These are phyloP conservation scores for Siderastrea radians DNA, from an alignment of 92 coral and sea anemone genomes.

Conservation along the genomic window DNA sequence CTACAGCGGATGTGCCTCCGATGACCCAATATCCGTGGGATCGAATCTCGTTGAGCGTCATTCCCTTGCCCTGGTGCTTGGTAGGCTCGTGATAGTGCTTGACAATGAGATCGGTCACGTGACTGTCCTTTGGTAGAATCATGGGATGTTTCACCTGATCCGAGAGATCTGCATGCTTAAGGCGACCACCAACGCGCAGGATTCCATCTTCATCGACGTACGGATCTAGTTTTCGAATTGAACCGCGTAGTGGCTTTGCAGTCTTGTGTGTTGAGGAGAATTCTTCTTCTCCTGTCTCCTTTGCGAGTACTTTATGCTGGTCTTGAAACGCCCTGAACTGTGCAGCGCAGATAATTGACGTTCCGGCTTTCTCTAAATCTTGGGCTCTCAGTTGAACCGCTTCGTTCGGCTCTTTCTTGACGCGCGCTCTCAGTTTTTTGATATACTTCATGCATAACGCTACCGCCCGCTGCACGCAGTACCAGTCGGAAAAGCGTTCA, in stretches of 20 bases:
- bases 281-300: slow-evolving; percentile 2
- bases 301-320: background rate
- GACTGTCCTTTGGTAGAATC: slow-evolving; percentile 16
- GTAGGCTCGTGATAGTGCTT: slow-evolving; percentile 4
- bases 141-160: slow-evolving; percentile 10
- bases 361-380: slow-evolving; percentile 23
- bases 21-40: slow-evolving; percentile 22
- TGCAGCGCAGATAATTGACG: background rate
- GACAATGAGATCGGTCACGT: background rate
- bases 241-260: background rate
- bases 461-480: slow-evolving; percentile 13
- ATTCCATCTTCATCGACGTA: slow-evolving; percentile 15
- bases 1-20: slow-evolving; percentile 25
- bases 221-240: slow-evolving; percentile 11
- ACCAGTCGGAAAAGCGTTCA: slow-evolving; percentile 23
- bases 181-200: slow-evolving; percentile 37
- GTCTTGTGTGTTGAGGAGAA: background rate
- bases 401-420: background rate
- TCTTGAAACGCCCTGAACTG: slow-evolving; percentile 14
- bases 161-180: slow-evolving; percentile 13
- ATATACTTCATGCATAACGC: slow-evolving; percentile 5
- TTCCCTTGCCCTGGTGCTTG: slow-evolving; percentile 22
- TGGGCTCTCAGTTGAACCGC: slow-evolving; percentile 6
- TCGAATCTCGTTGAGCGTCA: slow-evolving; percentile 20
- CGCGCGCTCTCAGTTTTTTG: slow-evolving; percentile 9